Base-by-base conservation (phyloP, 1,140 invertebrate genomes). In the Anoplolepis gracilipes region DNA sequence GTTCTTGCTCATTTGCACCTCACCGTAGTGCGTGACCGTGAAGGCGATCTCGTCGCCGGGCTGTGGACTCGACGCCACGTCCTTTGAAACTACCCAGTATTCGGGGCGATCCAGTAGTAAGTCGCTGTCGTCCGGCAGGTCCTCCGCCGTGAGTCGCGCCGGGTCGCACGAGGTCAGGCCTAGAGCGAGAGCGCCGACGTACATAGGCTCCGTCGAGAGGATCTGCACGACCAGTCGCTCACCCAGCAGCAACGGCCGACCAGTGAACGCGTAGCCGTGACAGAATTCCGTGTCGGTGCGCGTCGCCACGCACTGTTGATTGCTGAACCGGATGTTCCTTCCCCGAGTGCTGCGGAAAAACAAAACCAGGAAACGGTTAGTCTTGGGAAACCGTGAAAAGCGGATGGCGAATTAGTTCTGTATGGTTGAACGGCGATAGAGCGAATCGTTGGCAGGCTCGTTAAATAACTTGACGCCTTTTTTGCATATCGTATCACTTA, bases 31-130 rank as follows among this genome's bases (percentile, higher is more conserved):
- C 0, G 98, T 97, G 13, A 99, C 96, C 84, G 96, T 97, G 92
- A 99, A 98, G n/a, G 97, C 97, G 6, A 99, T 96, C 93, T 99
- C 98, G 93, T 99, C 99, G 0, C 98, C 98, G 33, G 97, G 96
- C 85, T 97, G 96, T 0, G 98, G 96, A 53, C 96, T 97, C 39
- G 97, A 97, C 0, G 98, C 98, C 2, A 99, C 98, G 92, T 99
- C 98, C 90, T 99, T 98, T 88, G 97, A 97, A 0, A 99, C 98
- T 1, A 99, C 98, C 99, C 99, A 99, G 93, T 99, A 99, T 92
- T 99, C 99, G 0, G 97, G 98, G n/a, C 99, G 95, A 93, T 99
- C 99, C 2, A 99, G 93, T 0, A 99, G 95, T 33, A 98, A 96
- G 91, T 99, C 98, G 0, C 98, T 97, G 95, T 99, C 98, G 89